Conservation (phyloP, 1,140 invertebrate species). For the Leucophenga varia region DNA sequence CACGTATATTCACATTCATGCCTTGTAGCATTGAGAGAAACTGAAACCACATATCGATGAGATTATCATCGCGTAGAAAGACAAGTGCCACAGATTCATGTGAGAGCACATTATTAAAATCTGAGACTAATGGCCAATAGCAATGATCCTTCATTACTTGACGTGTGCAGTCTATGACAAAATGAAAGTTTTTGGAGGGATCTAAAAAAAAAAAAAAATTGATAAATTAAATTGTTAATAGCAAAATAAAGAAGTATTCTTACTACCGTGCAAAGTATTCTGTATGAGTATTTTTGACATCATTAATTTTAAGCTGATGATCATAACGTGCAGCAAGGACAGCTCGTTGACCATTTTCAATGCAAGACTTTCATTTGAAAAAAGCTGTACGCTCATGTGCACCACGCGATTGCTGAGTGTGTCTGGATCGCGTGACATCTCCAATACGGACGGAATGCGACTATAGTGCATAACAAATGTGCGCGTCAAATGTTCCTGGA, state of each 20-base stretch:
- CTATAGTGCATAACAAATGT: constrained; percentile 96
- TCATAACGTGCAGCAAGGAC: constrained; percentile 90
- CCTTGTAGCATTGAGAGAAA: constrained; percentile 94
- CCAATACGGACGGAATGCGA: constrained; percentile 87
- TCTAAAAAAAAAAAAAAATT: constrained; percentile 58
- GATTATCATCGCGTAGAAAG: constrained; percentile 82
- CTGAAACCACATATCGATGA: constrained; percentile 93
- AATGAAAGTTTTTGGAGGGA: constrained; percentile 77
- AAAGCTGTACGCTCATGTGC: constrained; percentile 94
- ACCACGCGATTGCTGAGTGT: constrained; percentile 93
- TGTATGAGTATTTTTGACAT: constrained; percentile 87
- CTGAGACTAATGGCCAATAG: constrained; percentile 96
- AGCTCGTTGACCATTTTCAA: constrained; percentile 87
- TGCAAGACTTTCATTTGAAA: constrained; percentile 90
- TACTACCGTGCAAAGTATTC: constrained; percentile 79
- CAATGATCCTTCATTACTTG: constrained; percentile 96
- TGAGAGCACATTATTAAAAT: constrained; percentile 95
- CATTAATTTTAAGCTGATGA: constrained; percentile 90
- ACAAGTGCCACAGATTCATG: constrained; percentile 86
- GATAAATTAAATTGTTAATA: constrained; percentile 26
- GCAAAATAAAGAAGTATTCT: background rate
- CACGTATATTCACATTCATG: constrained; percentile 95
- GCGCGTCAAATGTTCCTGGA: constrained; percentile 83
- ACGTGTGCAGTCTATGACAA: constrained; percentile 89
- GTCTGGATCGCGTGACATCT: constrained; percentile 82